Base-by-base conservation (phyloP, 2,797 vertebrate species). In the Limnodromus scolopaceus region DNA sequence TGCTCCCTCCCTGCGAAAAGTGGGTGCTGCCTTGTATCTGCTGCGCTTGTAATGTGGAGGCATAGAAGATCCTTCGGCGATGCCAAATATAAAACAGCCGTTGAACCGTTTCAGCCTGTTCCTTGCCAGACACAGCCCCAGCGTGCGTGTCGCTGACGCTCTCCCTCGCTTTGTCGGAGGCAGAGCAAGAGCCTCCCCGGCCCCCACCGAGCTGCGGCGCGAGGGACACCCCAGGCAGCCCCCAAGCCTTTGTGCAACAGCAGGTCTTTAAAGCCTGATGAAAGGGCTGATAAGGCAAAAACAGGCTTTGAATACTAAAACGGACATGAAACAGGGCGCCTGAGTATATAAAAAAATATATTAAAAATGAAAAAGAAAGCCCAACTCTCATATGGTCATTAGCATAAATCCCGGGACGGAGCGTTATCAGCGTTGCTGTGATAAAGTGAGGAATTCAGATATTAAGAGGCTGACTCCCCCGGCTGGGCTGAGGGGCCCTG, bases 81-180 rank as follows among this genome's bases (percentile, higher is more conserved):
- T 36, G 71, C 87, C 82, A 87, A 86, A 93, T 77, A 58, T 70
- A 81, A 86, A 92, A 53, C 87, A 79, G 82, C 39, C 63, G 1
- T 27, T 83, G 82, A 87, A 43, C 58, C 2, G 0, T 46, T 87
- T 24, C 85, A 71, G 28, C 64, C 85, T 70, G 54, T 25, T 93
- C 75, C 64, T 48, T 11, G 60, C 79, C 88, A 91, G 92, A 72
- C 57, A 5, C 39, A 32, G 87, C 77, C 81, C 36, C 86, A 23
- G 65, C 5, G 3, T 10, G 49, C 64, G 69, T 4, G 2, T 60
- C 1, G 7, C 61, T 79, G 15, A 17, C 2, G 10, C 64, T 41
- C 68, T 41, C 27, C 70, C 32, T 39, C 0, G 9, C 49, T 19
- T 32, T 11, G 13, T 51, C 4, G 0, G 55, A 38, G 76, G 13